Evolutionary conservation across 2,888 invertebrate genomes (phyloP), one percentile per base, ranked within the genome.

Genomic region (Eulithis testata): DNA sequence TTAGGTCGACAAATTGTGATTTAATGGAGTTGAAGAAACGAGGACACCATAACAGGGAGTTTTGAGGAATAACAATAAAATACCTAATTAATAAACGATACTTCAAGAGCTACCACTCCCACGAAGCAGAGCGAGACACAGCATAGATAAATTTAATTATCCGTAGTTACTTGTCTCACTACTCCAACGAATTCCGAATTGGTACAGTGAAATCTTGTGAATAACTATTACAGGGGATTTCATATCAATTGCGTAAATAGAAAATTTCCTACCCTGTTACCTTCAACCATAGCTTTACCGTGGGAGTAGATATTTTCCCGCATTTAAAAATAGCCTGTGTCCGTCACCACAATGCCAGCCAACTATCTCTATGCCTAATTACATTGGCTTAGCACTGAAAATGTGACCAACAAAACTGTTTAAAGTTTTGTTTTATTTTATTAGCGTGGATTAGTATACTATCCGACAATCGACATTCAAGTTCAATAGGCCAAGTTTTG

Each of bases 31-130:
- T 37, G 37, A n/a, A 53, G 53, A 53, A 51, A 37, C 27, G 63
- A 37, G 57, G 63, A 47, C 47, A 11, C 27, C 9, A 4, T 49
- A 53, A 57, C 58, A 8, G 53, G n/a, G 58, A 40, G 43, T 52
- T 37, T 59, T 58, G 58, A 2, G 54, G 43, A 70, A 73, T 69
- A 71, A 71, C 70, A 74, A 71, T 69, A 72, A 71, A 70, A 68
- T 68, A 63, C 21, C 21, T 21, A 21, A 72, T 69, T 66, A 71
- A 66, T 55, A 65, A 61, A 53, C 53, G 50, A 45, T 56, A 56
- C 45, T 63, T 70, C 73, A 72, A 73, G 73, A 72, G 59, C 66
- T 53, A 52, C 60, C 59, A 59, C 67, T 70, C 60, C 49, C 44
- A 65, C 27, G 40, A 9, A 37, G n/a, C 52, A 7, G 52, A 52